These are phyloP conservation scores for Acromyrmex charruanus DNA, from an alignment of 1,140 invertebrate genomes.

Conservation along the genomic window DNA sequence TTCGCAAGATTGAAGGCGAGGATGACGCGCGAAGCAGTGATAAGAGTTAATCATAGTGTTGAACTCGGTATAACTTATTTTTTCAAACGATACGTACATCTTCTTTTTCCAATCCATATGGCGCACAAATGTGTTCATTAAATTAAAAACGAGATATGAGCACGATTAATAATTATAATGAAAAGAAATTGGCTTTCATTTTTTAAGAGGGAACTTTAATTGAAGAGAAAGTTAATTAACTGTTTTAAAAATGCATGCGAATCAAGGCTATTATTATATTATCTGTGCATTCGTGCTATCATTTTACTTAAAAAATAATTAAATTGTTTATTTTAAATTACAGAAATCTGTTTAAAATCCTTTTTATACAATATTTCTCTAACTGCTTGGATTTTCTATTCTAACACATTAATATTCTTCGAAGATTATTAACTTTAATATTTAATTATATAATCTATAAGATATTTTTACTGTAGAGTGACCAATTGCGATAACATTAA, in stretches of 20 bases:
- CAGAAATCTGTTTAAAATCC: neutral
- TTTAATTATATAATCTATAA: neutral
- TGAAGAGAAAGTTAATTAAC: neutral
- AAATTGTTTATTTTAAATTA: neutral
- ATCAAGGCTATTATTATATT: neutral
- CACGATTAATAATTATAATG: neutral
- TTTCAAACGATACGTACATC: neutral
- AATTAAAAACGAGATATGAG: neutral
- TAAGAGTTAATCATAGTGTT: slow-evolving; percentile 32
- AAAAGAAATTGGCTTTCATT: neutral
- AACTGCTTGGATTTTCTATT: neutral
- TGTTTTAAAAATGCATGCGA: neutral
- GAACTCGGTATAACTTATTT: slow-evolving; percentile 1
- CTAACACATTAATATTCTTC: neutral
- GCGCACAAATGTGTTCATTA: neutral
- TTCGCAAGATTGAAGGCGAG: slow-evolving; percentile 2
- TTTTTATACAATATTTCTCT: neutral
- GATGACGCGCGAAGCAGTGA: slow-evolving; percentile 25
- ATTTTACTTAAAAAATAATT: neutral
- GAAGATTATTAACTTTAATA: neutral
- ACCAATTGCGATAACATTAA: slow-evolving; percentile 16
- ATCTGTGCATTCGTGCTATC: neutral
- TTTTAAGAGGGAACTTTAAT: neutral
- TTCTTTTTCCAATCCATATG: neutral
- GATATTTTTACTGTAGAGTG: neutral